These are phyloP conservation scores for Empidonax alnorum DNA, from an alignment of 2,113 vertebrate genomes.

Conservation along the genomic window DNA sequence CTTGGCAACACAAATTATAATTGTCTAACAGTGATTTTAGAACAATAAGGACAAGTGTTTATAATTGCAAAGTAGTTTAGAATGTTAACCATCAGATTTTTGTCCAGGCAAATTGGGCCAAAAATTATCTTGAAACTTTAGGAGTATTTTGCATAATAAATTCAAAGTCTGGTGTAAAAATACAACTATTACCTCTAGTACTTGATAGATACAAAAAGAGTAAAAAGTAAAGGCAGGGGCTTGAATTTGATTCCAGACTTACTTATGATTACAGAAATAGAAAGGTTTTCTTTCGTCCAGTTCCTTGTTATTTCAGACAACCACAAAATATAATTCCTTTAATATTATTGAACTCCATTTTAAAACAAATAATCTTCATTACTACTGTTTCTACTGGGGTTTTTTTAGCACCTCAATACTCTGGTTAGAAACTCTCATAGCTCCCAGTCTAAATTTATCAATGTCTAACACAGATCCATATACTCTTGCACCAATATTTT, in stretches of 20 bases:
- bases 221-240: not conserved
- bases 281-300: not conserved
- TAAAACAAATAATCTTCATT: not conserved
- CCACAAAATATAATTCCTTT: not conserved
- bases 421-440: not conserved
- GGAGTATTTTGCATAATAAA: constrained; percentile 32
- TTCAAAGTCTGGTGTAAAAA: constrained; percentile 16
- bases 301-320: not conserved
- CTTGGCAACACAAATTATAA: constrained; percentile 47
- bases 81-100: constrained; percentile 28
- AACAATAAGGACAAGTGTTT: constrained; percentile 38
- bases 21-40: constrained; percentile 20
- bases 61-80: constrained; percentile 37
- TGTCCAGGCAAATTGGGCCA: constrained; percentile 2
- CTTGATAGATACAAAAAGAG: not conserved
- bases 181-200: not conserved
- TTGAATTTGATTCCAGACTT: not conserved
- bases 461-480: not conserved
- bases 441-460: not conserved
- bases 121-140: constrained; percentile 11
- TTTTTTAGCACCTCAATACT: not conserved
- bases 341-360: not conserved
- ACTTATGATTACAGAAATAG: not conserved
- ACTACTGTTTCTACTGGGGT: not conserved
- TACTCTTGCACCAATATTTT: not conserved